Evolutionary conservation across 2,113 vertebrate species (phyloP).

Genomic region (Nestor notabilis): DNA sequence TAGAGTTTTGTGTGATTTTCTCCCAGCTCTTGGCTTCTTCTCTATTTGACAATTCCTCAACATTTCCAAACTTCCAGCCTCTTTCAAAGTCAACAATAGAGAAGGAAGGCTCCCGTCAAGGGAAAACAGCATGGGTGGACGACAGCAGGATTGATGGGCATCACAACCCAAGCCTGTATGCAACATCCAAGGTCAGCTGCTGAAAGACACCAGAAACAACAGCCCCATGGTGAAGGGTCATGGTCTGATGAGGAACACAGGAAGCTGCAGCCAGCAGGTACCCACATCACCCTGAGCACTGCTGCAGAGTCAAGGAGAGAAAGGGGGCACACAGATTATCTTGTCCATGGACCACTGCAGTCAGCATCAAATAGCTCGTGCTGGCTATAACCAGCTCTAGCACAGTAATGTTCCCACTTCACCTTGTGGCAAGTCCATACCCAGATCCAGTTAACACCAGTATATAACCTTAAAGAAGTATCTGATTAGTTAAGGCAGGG

Average conservation of each 20-base stretch:
- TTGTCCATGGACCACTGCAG: accelerated
- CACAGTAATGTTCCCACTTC: neutral
- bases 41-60: neutral
- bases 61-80: neutral
- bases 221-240: neutral
- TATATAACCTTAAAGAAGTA: no score
- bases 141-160: neutral
- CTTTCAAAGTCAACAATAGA: no score
- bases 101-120: neutral
- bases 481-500: neutral
- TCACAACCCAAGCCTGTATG: neutral
- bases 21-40: neutral
- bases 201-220: neutral
- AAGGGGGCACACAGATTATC: accelerated
- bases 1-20: neutral
- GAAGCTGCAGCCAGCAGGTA: neutral
- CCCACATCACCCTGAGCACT: neutral
- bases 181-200: neutral
- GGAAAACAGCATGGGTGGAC: neutral
- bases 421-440: accelerated
- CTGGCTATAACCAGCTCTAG: neutral
- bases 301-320: neutral
- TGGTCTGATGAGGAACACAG: neutral
- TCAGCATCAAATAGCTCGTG: accelerated
- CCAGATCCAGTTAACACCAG: neutral